phyloP scores from a whole-genome alignment of 1,140 invertebrate species.

The Solenopsis invicta region DNA sequence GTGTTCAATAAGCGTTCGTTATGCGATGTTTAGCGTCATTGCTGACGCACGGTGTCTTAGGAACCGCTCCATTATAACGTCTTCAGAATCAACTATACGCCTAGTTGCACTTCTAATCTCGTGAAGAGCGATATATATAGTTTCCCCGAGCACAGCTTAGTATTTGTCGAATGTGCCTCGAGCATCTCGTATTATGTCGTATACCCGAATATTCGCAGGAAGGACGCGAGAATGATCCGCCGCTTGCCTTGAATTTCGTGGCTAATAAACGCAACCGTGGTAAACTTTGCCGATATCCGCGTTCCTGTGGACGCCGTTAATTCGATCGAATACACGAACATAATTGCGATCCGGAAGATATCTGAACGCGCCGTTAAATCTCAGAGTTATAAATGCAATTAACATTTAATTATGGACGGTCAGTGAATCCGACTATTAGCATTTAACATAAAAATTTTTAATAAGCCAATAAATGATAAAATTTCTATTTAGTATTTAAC shows the following conservation, averaged over 20 bases:
- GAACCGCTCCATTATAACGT: not conserved
- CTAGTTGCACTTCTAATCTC: conserved; percentile 67
- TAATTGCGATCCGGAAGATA: conserved; percentile 24
- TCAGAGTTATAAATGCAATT: not conserved
- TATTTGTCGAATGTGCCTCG: conserved; percentile 66
- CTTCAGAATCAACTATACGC: conserved; percentile 30
- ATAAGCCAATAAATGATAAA: not conserved
- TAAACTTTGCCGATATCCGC: conserved; percentile 70
- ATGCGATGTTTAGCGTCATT: conserved; percentile 1
- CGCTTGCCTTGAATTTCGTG: conserved; percentile 65
- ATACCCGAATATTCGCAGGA: conserved; percentile 39
- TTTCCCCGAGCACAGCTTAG: conserved; percentile 58
- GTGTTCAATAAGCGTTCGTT: conserved; percentile 10
- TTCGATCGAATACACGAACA: conserved; percentile 49
- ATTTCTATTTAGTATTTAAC: not conserved
- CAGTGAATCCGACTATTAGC: not conserved
- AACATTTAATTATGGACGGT: not conserved
- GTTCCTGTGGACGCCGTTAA: conserved; percentile 46
- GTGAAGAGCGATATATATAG: conserved; percentile 62
- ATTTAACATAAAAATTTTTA: not conserved
- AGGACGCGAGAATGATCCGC: conserved; percentile 24
- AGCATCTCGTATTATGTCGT: conserved; percentile 55
- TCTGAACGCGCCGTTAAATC: not conserved
- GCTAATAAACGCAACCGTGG: conserved; percentile 71
- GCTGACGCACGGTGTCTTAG: conserved; percentile 10